Base-by-base conservation (phyloP, 64 coral and sea anemone species). In the Pocillopora damicornis region DNA sequence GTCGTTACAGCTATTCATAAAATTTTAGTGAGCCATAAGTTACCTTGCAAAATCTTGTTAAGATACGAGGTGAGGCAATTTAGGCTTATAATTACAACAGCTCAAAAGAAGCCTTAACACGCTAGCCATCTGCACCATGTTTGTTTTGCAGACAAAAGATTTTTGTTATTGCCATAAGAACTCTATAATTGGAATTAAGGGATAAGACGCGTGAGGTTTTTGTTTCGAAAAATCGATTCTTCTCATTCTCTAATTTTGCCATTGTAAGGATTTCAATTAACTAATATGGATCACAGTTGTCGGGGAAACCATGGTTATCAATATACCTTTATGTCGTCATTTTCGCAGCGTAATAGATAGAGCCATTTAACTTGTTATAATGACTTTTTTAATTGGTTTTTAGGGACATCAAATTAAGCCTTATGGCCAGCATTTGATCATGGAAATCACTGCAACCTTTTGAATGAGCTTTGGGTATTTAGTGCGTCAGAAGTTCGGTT, bases 41-140 rank as follows among this genome's bases (percentile, higher is more conserved):
- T 20, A 20, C 42, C 23, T 22, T 1, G 22, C 17, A 23, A 69
- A 23, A n/a, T 9, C 15, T 67, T 16, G 22, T 67, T 67, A 63
- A 82, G 62, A 38, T 66, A 82, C 16, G 1, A 34, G 61, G 63
- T 64, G 13, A 82, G 18, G 60, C 63, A 35, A 82, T 82, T 66
- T 66, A 63, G 80, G 62, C 66, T 26, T 65, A 16, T 82, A 38
- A 82, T 82, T 66, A 82, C 35, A 82, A 67, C 34, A 66, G 2
- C 10, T 35, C n/a, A 23, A 17, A 13, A 18, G 61, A n/a, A 1
- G 64, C 10, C 5, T 57, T 13, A 65, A 71, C 67, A 84, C 17
- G 17, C 16, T 26, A 17, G 15, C 13, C 20, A 84, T 57, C 65
- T 84, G 63, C 36, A 1, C 15, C 4, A 15, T 26, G 25, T 18